Base-by-base conservation (phyloP, 1,140 invertebrate genomes). In the Drosophila insularis region DNA sequence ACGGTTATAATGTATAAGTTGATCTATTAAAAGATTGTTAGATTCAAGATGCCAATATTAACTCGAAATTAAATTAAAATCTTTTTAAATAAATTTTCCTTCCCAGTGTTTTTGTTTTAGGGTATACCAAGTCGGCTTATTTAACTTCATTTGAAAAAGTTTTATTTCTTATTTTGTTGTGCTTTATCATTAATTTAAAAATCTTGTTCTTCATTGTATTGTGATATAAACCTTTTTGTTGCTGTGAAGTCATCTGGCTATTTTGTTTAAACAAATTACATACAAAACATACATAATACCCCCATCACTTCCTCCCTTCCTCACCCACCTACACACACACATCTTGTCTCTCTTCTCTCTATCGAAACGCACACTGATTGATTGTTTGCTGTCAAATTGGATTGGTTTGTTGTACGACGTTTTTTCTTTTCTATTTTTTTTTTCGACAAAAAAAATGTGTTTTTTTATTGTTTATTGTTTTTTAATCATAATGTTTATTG, bases 401-500 rank as follows among this genome's bases (percentile, higher is more conserved):
- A 53, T 43, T 50, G 21, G 43, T 21, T 50, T 21, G 19, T 50
- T 27, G 23, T 27, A 5, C 4, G 23, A 21, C 1, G 43, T 46
- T 46, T 17, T 5, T 40, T 40, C 2, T n/a, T 40, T 17, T 5
- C 14, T 40, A 1, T n/a, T 40, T 40, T 43, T 43, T 46, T 46
- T 46, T 69, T 70, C 68, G 31, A 40, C 21, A 61, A 55, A 74
- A 60, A 71, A 64, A 10, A 27, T 5, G 5, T 27, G 4, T 27
- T 21, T 21, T 61, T 87, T 79, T 87, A 75, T 89, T 87, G 76
- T 80, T 82, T 80, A 84, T 87, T 89, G 79, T 81, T 74, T 87
- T 87, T 84, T 89, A 89, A 82, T 87, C 67, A 87, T 89, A 87
- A 89, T 70, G 82, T 82, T 86, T 76, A 79, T 73, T 86, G 78